phyloP scores from a whole-genome alignment of 2,113 vertebrate genomes.

The Ariopsis seemanni region DNA sequence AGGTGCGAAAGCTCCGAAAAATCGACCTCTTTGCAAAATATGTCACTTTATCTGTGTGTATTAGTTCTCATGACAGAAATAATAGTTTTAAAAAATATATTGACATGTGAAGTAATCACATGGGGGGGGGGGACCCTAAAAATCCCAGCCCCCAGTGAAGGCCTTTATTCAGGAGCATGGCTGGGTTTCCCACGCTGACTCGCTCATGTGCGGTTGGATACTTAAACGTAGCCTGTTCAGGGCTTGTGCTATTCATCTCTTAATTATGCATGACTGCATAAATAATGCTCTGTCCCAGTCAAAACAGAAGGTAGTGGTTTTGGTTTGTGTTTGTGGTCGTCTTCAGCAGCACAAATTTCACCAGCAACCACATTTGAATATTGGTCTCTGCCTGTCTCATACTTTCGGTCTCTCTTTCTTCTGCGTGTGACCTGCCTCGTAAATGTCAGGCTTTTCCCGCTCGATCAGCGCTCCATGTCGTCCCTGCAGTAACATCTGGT shows the following conservation, averaged over 20 bases:
- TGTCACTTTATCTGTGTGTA: too few relatives aligned
- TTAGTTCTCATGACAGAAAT: too few relatives aligned
- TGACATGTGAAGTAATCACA: too few relatives aligned
- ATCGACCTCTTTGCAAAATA: too few relatives aligned
- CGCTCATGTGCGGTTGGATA: not conserved
- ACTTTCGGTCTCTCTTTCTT: not conserved
- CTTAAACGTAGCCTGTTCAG: not conserved
- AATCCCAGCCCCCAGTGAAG: too few relatives aligned
- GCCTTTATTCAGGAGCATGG: not conserved
- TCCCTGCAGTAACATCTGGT: constrained; percentile 36
- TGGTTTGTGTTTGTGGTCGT: constrained; percentile 36
- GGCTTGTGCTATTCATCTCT: constrained; percentile 12
- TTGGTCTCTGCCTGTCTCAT: not conserved
- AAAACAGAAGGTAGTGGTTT: constrained; percentile 30
- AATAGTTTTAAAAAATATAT: too few relatives aligned
- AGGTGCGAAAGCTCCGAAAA: too few relatives aligned
- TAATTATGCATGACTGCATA: constrained; percentile 21
- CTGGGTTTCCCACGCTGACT: constrained; percentile 5
- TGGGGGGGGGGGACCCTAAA: too few relatives aligned
- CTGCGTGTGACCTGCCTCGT: constrained; percentile 38
- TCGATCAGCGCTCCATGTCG: not conserved
- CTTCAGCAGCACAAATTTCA: constrained; percentile 29
- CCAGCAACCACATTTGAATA: constrained; percentile 35
- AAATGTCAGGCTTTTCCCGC: constrained; percentile 33
- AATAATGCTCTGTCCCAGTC: constrained; percentile 32